Base-by-base conservation (phyloP, 2,797 vertebrate species). In the Carapus acus region DNA sequence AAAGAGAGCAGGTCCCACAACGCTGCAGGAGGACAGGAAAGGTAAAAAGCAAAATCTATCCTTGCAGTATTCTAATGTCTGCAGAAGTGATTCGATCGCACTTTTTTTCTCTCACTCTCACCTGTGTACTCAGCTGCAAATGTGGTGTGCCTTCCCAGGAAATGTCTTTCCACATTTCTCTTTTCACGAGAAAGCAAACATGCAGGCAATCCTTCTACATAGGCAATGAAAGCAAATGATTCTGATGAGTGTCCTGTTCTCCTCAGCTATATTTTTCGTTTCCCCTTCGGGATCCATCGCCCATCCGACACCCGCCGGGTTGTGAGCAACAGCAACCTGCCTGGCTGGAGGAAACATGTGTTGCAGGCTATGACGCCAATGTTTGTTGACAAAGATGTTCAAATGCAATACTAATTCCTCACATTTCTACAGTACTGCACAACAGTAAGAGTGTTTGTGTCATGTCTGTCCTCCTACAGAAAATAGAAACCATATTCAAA, bases 11-110 rank as follows among this genome's bases (percentile, higher is more conserved):
- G n/a, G n/a, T n/a, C n/a, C n/a, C n/a, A n/a, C n/a, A n/a, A n/a
- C n/a, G n/a, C n/a, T n/a, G n/a, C n/a, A n/a, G n/a, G n/a, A n/a
- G n/a, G n/a, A n/a, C n/a, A n/a, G n/a, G n/a, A n/a, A n/a, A n/a
- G n/a, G n/a, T n/a, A 56, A 38, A 56, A 53, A 59, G 49, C 63
- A 27, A 58, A 57, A 58, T 15, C 51, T 43, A 49, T 27, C 7
- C 37, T 49, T 62, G 21, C 24, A 36, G 24, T 23, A 15, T 19
- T 57, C 47, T 17, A 34, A 42, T 55, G 43, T 56, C 23, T 31
- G 4, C 47, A 49, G 29, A 27, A 46, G 43, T 54, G 38, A 20
- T 33, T 13, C 36, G 43, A 50, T 38, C 34, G 20, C 39, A 43
- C 37, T n/a, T n/a, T 49, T 27, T 31, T 46, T 49, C 38, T 50